phyloP scores from a whole-genome alignment of 2,888 invertebrate species.

The Axea sp. region DNA sequence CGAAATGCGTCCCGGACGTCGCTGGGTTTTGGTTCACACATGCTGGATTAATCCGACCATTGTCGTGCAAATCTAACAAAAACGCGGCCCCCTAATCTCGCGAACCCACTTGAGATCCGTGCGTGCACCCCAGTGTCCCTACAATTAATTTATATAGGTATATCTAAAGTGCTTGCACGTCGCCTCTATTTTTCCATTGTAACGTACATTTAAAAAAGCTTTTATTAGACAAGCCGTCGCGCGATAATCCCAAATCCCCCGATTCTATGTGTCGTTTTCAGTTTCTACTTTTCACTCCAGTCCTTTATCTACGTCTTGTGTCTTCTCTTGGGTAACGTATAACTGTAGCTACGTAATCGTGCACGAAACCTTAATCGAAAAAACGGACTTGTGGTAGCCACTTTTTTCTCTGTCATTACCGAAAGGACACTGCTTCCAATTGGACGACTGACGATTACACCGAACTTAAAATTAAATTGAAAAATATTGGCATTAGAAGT shows the following conservation, averaged over 20 bases:
- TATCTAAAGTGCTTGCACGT: conserved; percentile 71
- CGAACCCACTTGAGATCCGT: conserved; percentile 75
- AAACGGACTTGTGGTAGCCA: conserved; percentile 20
- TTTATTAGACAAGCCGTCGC: conserved; percentile 49
- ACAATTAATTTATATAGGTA: conserved; percentile 78
- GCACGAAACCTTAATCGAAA: conserved; percentile 50
- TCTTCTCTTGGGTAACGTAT: conserved; percentile 47
- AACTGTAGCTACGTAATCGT: conserved; percentile 33
- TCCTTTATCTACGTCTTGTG: conserved; percentile 51
- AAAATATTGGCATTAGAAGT: conserved; percentile 11
- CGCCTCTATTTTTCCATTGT: conserved; percentile 62
- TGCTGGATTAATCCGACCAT: conserved; percentile 76
- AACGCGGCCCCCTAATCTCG: conserved; percentile 77
- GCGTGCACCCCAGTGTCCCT: conserved; percentile 69
- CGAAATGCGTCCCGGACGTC: conserved; percentile 63
- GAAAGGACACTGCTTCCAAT: conserved; percentile 1
- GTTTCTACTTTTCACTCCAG: conserved; percentile 49
- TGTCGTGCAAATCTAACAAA: conserved; percentile 79
- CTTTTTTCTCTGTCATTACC: conserved; percentile 36
- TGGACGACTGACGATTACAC: conserved; percentile 15
- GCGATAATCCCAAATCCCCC: conserved; percentile 66
- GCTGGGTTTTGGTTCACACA: conserved; percentile 70
- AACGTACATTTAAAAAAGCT: conserved; percentile 42
- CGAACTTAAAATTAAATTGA: conserved; percentile 20
- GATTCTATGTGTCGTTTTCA: conserved; percentile 33